Evolutionary conservation across 2,113 vertebrate species (phyloP).

Genomic region (Pangasianodon gigas): DNA sequence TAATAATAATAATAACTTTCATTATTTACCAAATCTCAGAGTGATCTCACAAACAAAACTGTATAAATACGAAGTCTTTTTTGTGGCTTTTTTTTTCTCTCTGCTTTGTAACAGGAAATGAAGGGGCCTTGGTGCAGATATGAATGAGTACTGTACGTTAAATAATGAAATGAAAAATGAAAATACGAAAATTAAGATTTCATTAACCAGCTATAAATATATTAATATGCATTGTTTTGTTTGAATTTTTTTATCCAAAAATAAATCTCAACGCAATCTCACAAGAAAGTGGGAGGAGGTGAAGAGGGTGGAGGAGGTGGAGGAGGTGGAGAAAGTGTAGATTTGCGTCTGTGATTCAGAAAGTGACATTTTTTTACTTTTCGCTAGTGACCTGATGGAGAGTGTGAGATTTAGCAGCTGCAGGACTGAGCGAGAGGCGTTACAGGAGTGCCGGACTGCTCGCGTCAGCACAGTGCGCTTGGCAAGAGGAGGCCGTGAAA

Average conservation of each 20-base stretch:
- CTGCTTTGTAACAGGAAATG: neutral
- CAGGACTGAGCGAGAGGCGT: constrained; percentile 75
- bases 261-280: neutral
- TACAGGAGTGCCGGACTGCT: constrained; percentile 74
- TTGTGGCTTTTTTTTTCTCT: neutral
- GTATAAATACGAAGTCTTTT: neutral
- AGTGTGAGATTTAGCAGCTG: constrained; percentile 75
- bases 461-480: constrained; percentile 78
- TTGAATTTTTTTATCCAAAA: neutral
- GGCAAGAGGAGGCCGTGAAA: constrained; percentile 65
- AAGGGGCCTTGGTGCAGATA: neutral
- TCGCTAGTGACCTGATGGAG: neutral
- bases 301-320: neutral
- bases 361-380: neutral
- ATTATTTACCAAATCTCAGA: neutral
- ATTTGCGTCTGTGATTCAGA: neutral
- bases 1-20: neutral
- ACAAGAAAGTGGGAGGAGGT: neutral
- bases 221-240: neutral
- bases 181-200: no score
- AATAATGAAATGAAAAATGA: neutral
- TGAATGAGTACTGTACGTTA: rapidly evolving
- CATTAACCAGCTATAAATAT: neutral
- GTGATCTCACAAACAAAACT: no score
- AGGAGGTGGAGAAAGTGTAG: neutral